A percentile compares a stretch with the other conserved stretches of the same genome.
Conservation (phyloP, 2,888 invertebrate genomes). For the Rutpela maculata region DNA sequence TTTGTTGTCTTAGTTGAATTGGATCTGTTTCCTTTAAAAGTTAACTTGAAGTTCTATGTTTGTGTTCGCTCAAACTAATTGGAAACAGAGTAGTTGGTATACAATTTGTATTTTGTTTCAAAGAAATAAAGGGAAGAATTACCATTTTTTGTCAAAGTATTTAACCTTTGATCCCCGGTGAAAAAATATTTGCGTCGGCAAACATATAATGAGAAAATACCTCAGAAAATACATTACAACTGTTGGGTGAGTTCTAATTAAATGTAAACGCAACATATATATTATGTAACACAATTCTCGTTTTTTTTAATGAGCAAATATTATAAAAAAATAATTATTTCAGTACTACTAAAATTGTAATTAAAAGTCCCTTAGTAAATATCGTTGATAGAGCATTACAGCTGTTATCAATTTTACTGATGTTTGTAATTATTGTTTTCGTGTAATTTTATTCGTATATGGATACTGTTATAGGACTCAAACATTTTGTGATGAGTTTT, state of each 20-base stretch:
- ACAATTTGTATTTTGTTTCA: constrained; percentile 38
- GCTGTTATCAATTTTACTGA: too few relatives aligned
- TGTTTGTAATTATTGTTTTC: too few relatives aligned
- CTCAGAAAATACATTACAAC: not conserved
- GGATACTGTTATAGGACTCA: too few relatives aligned
- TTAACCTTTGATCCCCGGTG: constrained; percentile 4
- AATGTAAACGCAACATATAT: not conserved
- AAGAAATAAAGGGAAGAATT: constrained; percentile 16
- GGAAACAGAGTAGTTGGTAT: constrained; percentile 45
- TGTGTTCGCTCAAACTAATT: constrained; percentile 48
- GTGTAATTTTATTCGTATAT: too few relatives aligned
- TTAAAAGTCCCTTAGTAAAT: too few relatives aligned
- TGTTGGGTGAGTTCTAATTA: not conserved
- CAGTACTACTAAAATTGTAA: too few relatives aligned
- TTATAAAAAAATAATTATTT: not conserved
- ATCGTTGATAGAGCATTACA: too few relatives aligned
- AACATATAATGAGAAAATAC: constrained; percentile 7
- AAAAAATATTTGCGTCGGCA: not conserved
- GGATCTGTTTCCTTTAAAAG: constrained; percentile 49
- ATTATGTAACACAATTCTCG: not conserved
- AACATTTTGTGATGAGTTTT: too few relatives aligned
- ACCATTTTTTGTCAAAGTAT: constrained; percentile 23
- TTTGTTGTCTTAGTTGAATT: constrained; percentile 47
- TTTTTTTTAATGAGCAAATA: not conserved
- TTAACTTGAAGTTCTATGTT: constrained; percentile 45